These are phyloP conservation scores for Eudiplozoon nipponicum DNA, from an alignment of 2,888 invertebrate species.

Conservation along the genomic window DNA sequence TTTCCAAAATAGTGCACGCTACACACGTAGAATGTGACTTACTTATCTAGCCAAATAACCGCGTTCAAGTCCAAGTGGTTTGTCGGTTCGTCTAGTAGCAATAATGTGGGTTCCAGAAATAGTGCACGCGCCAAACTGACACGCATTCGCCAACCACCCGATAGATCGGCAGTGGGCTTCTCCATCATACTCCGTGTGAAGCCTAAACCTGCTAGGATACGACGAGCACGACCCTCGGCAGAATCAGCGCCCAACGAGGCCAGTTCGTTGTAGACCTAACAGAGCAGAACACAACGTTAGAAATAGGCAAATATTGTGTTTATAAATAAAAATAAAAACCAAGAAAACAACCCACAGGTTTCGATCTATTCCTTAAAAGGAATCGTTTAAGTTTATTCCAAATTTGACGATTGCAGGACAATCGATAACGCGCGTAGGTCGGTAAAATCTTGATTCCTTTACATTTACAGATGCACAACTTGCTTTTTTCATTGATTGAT, in stretches of 20 bases:
- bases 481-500: no score
- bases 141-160: conserved; percentile 86
- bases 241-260: conserved; percentile 85
- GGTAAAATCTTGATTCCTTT: no score
- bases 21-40: no score
- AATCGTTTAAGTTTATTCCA: no score
- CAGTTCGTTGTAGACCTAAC: conserved; percentile 52
- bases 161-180: conserved; percentile 39
- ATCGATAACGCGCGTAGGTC: no score
- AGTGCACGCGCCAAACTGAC: conserved; percentile 68
- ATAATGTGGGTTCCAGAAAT: conserved; percentile 75
- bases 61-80: conserved; percentile 96
- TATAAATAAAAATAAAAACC: no score
- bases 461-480: no score
- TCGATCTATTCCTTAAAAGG: no score
- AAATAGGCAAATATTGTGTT: no score
- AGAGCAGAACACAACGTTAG: neutral
- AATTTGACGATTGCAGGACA: no score
- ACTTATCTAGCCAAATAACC: conserved; percentile 97
- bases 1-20: no score
- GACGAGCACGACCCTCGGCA: conserved; percentile 68
- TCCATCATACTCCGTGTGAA: conserved; percentile 47
- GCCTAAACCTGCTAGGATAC: conserved; percentile 81
- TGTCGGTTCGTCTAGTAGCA: conserved; percentile 87
- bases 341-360: no score